A percentile compares a stretch with the other conserved stretches of the same genome.
phyloP scores from a whole-genome alignment of 2,797 vertebrate species.

The Gallinago solitaria region DNA sequence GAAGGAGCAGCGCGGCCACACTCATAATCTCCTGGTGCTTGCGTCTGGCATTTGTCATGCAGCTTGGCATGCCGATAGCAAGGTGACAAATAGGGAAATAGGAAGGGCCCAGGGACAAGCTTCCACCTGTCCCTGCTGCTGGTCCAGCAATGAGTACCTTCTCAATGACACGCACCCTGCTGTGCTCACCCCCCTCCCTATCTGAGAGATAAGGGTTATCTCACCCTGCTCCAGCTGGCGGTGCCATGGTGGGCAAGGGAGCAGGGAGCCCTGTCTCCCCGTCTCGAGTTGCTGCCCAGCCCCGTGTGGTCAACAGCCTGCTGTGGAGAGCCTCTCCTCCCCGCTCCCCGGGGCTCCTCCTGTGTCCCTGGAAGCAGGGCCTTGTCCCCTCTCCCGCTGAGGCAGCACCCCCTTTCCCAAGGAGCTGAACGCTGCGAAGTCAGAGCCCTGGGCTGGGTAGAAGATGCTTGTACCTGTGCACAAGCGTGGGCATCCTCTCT shows the following conservation, averaged over 20 bases:
- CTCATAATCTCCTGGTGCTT: conserved; percentile 78
- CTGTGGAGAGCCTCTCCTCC: neutral
- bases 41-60: conserved; percentile 86
- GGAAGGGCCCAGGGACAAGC: conserved; percentile 24
- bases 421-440: neutral
- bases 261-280: neutral
- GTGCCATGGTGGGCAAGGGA: neutral
- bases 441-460: neutral
- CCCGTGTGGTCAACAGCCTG: neutral
- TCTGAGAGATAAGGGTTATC: conserved; percentile 49
- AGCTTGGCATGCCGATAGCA: conserved; percentile 49
- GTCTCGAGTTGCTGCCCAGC: neutral
- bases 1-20: conserved; percentile 71
- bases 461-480: neutral
- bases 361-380: neutral
- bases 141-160: conserved; percentile 9
- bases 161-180: neutral
- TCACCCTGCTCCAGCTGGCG: neutral
- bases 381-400: neutral
- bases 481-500: rapidly evolving
- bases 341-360: neutral
- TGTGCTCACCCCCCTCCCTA: conserved; percentile 20
- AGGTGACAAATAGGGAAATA: conserved; percentile 70
- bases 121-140: conserved; percentile 30
- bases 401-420: neutral